Percentiles rank a stretch among this genome's conserved stretches.
phyloP scores from a whole-genome alignment of 1,140 invertebrate species.

The Neodiprion pinetum region DNA sequence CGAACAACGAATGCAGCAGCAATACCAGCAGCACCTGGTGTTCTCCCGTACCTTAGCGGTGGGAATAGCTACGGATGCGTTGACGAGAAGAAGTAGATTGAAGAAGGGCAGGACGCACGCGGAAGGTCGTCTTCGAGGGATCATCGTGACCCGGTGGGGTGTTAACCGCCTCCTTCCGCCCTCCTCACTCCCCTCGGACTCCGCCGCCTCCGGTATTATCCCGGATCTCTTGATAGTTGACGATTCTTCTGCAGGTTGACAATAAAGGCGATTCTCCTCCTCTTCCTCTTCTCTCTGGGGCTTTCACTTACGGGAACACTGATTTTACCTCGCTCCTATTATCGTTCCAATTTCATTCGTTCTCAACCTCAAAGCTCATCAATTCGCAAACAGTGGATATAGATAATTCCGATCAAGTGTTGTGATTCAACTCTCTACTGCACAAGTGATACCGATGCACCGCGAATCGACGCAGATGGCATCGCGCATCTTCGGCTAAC shows the following conservation, averaged over 20 bases:
- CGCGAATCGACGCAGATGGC: conserved; percentile 32
- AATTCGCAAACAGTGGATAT: too few relatives aligned
- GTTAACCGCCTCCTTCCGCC: neutral
- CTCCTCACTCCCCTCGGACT: neutral
- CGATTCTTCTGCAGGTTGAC: neutral
- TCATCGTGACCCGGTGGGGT: neutral
- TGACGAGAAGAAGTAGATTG: neutral
- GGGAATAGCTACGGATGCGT: neutral
- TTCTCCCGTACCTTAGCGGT: neutral
- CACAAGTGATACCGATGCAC: conserved; percentile 17
- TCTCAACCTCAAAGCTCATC: too few relatives aligned
- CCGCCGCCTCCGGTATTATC: neutral
- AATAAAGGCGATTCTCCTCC: too few relatives aligned
- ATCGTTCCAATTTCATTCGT: too few relatives aligned
- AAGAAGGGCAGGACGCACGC: neutral
- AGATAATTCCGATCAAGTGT: too few relatives aligned
- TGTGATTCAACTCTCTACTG: too few relatives aligned
- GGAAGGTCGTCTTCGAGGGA: conserved; percentile 3
- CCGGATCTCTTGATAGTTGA: neutral
- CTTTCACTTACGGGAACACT: too few relatives aligned
- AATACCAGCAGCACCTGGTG: neutral
- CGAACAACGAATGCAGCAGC: neutral
- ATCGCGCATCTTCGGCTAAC: conserved; percentile 16
- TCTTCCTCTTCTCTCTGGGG: too few relatives aligned
- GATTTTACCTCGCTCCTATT: too few relatives aligned